Conservation (phyloP, 1,140 invertebrate species). For the Yoshiicerus persimilis region DNA sequence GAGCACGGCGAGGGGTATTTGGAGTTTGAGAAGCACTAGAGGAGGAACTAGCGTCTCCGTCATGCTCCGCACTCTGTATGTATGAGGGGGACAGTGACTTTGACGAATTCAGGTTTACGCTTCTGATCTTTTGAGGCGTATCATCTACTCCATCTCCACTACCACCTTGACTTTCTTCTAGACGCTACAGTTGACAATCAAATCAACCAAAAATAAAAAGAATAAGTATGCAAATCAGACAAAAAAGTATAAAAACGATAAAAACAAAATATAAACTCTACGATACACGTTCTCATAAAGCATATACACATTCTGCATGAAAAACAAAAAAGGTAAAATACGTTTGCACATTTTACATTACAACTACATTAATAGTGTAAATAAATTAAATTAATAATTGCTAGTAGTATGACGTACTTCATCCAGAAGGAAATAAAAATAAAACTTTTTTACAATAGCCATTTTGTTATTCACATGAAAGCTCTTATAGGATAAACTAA, state of each 20-base stretch:
- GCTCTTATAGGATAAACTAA: not conserved
- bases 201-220: slow-evolving; percentile 20
- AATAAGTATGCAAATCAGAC: slow-evolving; percentile 25
- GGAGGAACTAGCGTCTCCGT: slow-evolving; percentile 36
- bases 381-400: not conserved
- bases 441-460: not conserved
- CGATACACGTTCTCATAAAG: not conserved
- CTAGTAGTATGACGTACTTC: not conserved
- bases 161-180: slow-evolving; percentile 22
- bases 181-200: slow-evolving; percentile 9
- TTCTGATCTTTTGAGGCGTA: not conserved
- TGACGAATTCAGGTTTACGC: not conserved
- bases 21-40: slow-evolving; percentile 18
- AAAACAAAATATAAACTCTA: not conserved
- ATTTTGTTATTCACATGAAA: not conserved
- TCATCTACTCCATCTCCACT: slow-evolving; percentile 15
- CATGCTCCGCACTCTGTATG: slow-evolving; percentile 22
- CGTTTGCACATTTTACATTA: not conserved
- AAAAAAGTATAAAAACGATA: not conserved
- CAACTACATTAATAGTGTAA: not conserved
- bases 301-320: not conserved
- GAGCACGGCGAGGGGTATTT: slow-evolving; percentile 18
- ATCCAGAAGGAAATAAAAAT: not conserved
- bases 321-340: not conserved
- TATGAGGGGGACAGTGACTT: not conserved